Evolutionary conservation across 1,140 invertebrate genomes (phyloP).

Genomic region (Fragariocoptes setiger): DNA sequence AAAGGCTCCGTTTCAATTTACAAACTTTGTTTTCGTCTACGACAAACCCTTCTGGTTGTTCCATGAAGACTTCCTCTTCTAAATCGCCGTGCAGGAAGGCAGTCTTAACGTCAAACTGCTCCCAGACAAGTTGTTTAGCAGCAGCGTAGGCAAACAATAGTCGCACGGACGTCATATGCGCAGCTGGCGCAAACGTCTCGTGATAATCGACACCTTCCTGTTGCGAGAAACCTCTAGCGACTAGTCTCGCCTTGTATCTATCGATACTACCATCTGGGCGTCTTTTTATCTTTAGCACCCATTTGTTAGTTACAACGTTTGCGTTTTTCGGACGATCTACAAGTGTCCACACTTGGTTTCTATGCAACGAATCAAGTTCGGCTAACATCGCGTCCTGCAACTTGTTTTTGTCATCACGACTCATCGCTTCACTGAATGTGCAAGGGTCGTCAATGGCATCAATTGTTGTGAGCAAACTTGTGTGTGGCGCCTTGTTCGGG

Average conservation of each 20-base stretch:
- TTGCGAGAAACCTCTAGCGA: slow-evolving; percentile 16
- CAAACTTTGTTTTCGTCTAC: no score
- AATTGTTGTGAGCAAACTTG: no score
- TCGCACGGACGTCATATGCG: background rate
- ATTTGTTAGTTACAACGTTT: slow-evolving; percentile 13
- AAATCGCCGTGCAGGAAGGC: slow-evolving; percentile 18
- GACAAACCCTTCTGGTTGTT: slow-evolving; percentile 16
- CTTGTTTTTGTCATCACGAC: slow-evolving; percentile 9
- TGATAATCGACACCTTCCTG: slow-evolving; percentile 15
- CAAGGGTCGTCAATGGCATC: slow-evolving; percentile 8
- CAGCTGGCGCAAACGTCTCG: slow-evolving; percentile 16
- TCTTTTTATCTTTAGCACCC: slow-evolving; percentile 15
- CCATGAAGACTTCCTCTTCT: slow-evolving; percentile 18
- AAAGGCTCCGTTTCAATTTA: no score
- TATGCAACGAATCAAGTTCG: slow-evolving; percentile 14
- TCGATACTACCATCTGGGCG: slow-evolving; percentile 13
- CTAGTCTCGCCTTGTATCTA: slow-evolving; percentile 16
- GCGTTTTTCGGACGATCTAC: slow-evolving; percentile 11
- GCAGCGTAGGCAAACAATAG: slow-evolving; percentile 1
- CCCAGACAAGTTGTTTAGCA: background rate
- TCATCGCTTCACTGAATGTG: slow-evolving; percentile 14
- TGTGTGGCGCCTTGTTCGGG: no score
- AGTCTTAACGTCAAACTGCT: slow-evolving; percentile 14
- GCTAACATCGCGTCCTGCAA: slow-evolving; percentile 17
- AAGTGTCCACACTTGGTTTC: slow-evolving; percentile 16